phyloP scores from a whole-genome alignment of 35 echinoderm and acorn worm species.

The Diadema setosum region DNA sequence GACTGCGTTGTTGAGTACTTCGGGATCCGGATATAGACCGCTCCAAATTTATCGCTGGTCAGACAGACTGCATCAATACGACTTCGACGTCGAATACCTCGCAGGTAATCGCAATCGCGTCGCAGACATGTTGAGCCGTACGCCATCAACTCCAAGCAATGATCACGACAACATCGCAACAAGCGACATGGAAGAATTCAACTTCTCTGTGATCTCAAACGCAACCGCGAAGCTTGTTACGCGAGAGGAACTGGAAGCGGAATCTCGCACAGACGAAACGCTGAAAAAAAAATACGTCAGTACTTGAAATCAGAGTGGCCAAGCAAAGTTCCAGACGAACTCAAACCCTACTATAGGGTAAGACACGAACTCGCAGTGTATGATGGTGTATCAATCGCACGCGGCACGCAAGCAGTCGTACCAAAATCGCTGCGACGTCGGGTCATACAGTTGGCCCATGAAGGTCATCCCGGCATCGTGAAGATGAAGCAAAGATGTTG shows the following conservation, averaged over 20 bases:
- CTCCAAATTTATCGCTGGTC: conserved; percentile 28
- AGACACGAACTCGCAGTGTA: neutral
- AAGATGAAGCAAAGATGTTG: conserved; percentile 4
- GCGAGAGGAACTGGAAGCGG: neutral
- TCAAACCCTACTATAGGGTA: neutral
- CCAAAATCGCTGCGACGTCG: neutral
- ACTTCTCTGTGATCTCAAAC: neutral
- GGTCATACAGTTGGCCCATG: neutral
- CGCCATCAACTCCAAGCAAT: too few relatives aligned
- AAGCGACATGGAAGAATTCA: neutral
- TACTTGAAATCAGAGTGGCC: neutral
- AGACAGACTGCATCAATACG: conserved; percentile 14
- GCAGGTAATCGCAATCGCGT: conserved; percentile 26
- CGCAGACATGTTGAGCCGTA: conserved; percentile 10
- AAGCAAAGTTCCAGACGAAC: neutral
- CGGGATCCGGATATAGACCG: conserved; percentile 34
- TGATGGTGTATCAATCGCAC: neutral
- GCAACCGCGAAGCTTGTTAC: neutral
- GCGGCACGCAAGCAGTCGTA: neutral
- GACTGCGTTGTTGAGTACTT: conserved; percentile 26
- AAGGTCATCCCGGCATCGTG: conserved; percentile 2
- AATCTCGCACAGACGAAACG: neutral
- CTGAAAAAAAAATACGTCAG: neutral
- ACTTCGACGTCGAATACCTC: conserved; percentile 27
- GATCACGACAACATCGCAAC: neutral